phyloP scores from a whole-genome alignment of 2,888 invertebrate genomes.

The Acrobasis consociella region DNA sequence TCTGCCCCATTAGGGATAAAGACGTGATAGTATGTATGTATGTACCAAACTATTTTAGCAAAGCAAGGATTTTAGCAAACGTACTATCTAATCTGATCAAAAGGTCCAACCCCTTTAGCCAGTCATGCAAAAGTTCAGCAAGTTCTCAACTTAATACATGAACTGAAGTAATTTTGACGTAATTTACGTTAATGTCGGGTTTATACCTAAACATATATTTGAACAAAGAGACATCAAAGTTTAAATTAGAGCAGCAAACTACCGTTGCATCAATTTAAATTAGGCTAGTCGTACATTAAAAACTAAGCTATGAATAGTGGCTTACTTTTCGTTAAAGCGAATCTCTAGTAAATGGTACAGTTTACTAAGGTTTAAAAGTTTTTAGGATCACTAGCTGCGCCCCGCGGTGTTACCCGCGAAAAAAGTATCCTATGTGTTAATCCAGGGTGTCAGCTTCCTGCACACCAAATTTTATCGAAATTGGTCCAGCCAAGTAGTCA shows the following conservation, averaged over 20 bases:
- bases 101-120: neutral
- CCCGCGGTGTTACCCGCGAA: no score
- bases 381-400: no score
- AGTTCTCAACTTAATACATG: neutral
- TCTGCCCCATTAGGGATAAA: no score
- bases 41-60: no score
- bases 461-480: no score
- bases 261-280: constrained; percentile 35
- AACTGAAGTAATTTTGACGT: constrained; percentile 17
- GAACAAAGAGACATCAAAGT: constrained; percentile 38
- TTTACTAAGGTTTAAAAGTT: no score
- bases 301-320: neutral
- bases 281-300: constrained; percentile 19
- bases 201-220: constrained; percentile 13
- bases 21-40: no score
- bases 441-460: no score
- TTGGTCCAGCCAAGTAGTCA: no score
- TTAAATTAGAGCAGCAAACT: constrained; percentile 42
- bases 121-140: neutral
- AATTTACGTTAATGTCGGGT: constrained; percentile 12
- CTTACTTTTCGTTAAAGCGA: no score
- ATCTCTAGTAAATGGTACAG: no score
- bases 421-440: no score
- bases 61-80: neutral
- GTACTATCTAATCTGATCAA: neutral